These are phyloP conservation scores for Muntiacus muntjak DNA, from an alignment of 2,113 vertebrate species.

Conservation along the genomic window DNA sequence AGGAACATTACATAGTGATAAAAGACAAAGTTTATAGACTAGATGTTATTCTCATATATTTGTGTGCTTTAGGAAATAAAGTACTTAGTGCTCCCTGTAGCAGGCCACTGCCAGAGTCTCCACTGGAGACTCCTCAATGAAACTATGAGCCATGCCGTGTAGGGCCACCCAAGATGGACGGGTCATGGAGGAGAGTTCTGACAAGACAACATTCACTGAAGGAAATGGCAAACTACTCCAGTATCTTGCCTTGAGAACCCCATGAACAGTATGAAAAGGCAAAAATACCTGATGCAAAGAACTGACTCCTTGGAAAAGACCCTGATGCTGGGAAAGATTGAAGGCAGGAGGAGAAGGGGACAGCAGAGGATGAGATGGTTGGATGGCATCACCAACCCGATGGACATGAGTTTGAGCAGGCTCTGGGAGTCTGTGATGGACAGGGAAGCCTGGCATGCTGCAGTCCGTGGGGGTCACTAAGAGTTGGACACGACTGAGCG, in stretches of 20 bases:
- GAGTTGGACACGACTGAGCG: accelerated
- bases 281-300: neutral
- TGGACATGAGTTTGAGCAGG: neutral
- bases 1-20: neutral
- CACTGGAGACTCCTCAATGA: accelerated
- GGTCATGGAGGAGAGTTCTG: neutral
- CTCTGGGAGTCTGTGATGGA: neutral
- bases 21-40: neutral
- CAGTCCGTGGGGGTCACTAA: accelerated
- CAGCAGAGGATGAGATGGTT: neutral
- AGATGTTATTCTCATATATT: neutral
- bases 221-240: neutral
- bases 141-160: neutral
- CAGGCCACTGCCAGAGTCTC: neutral
- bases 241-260: neutral
- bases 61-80: neutral
- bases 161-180: neutral
- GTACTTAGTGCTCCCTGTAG: neutral
- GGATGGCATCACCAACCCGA: accelerated
- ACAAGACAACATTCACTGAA: neutral
- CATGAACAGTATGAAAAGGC: neutral
- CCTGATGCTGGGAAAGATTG: neutral
- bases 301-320: neutral
- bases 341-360: neutral
- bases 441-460: neutral